A percentile compares a stretch with the other conserved stretches of the same genome.
Conservation (phyloP, 2,797 vertebrate species). For the Otus scops region DNA sequence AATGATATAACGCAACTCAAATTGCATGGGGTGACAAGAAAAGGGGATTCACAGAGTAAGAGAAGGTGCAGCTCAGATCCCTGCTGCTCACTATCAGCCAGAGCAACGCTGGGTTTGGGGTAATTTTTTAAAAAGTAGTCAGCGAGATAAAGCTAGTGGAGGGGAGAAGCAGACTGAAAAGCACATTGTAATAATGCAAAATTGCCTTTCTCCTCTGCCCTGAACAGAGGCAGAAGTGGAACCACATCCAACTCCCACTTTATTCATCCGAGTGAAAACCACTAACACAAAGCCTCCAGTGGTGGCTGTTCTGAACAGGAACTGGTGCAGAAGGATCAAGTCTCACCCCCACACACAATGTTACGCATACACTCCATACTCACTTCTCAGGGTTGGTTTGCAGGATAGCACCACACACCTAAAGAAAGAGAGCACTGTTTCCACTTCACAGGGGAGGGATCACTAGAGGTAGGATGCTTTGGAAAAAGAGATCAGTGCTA, state of each 20-base stretch:
- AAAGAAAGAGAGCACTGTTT: neutral
- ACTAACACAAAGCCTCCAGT: neutral
- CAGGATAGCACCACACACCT: neutral
- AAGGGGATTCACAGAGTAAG: neutral
- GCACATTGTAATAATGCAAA: neutral
- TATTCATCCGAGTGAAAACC: neutral
- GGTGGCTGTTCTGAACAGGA: neutral
- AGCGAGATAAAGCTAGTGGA: neutral
- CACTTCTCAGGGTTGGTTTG: neutral
- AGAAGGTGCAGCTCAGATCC: neutral
- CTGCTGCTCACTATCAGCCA: neutral
- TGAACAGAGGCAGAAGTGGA: neutral
- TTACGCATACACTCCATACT: neutral
- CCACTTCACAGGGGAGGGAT: neutral
- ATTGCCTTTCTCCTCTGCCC: neutral
- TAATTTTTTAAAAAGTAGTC: neutral
- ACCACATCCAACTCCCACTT: neutral
- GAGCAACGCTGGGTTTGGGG: neutral
- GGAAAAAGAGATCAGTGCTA: neutral
- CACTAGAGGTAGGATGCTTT: neutral
- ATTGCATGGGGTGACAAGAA: neutral
- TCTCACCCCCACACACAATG: fast-evolving
- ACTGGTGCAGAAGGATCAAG: neutral
- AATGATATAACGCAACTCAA: neutral
- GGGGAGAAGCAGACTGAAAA: neutral